Conservation (phyloP, 2,797 vertebrate genomes). For the Acrossocheilus fasciatus region DNA sequence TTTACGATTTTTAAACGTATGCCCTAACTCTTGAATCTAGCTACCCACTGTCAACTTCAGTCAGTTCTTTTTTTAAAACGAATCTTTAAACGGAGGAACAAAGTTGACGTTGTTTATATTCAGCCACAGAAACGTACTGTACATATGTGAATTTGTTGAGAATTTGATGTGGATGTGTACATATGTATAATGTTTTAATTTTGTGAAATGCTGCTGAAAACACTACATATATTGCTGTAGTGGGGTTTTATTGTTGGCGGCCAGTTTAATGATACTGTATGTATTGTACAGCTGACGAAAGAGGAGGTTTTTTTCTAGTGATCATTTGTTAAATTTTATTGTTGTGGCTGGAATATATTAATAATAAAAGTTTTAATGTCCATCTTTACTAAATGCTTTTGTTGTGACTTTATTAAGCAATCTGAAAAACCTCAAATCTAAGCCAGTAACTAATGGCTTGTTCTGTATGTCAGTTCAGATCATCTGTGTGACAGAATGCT, state of each 20-base stretch:
- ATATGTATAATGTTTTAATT: constrained; percentile 78
- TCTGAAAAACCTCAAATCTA: constrained; percentile 1
- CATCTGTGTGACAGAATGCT: background rate
- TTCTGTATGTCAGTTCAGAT: background rate
- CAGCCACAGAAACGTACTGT: constrained; percentile 89
- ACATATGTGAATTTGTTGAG: constrained; percentile 87
- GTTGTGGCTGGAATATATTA: constrained; percentile 96
- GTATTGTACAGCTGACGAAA: constrained; percentile 96
- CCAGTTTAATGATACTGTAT: constrained; percentile 95
- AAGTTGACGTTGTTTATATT: constrained; percentile 84
- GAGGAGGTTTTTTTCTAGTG: constrained; percentile 87
- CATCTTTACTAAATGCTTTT: constrained; percentile 57
- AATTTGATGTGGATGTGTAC: constrained; percentile 88
- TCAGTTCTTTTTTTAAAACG: constrained; percentile 69
- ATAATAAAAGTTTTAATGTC: constrained; percentile 82
- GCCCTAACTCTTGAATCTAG: constrained; percentile 72
- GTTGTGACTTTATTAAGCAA: background rate
- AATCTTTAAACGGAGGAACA: constrained; percentile 76
- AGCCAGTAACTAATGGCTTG: background rate
- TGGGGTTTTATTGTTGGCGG: constrained; percentile 86
- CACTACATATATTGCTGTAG: constrained; percentile 84
- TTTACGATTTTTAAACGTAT: constrained; percentile 58
- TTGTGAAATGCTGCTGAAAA: constrained; percentile 90
- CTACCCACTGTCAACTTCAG: constrained; percentile 76
- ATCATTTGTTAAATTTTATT: constrained; percentile 98